Base-by-base conservation (phyloP, 2,888 invertebrate species). In the Serrognathus titanus region DNA sequence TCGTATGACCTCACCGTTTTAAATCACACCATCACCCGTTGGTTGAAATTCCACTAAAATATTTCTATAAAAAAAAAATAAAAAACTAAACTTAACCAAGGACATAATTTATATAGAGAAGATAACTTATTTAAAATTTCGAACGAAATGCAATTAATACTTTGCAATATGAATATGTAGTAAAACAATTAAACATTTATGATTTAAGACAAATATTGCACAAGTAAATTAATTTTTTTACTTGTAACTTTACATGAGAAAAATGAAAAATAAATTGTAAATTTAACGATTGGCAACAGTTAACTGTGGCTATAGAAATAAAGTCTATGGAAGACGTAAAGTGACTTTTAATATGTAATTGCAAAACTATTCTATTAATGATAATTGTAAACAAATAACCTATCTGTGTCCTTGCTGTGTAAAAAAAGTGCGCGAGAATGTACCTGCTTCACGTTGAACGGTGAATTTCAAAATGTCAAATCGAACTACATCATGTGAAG, bases 401-500 rank as follows among this genome's bases (percentile, higher is more conserved):
- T 49, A 38, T 11, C 3, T 38, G 35, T 39, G 39, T 11, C 38
- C 11, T 35, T 31, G 35, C 37, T 38, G 24, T 31, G 24, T 31
- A 31, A 7, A 31, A 31, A 31, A 31, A 31, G 24, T 31, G 24
- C 24, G 24, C 24, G 24, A 31, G 24, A 31, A 31, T 31, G 24
- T 31, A 31, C 24, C 24, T 31, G 24, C 24, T 31, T 31, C 24
- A 31, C 5, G 24, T 31, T 31, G 24, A 5, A 31, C 24, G 24
- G 24, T 31, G 24, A 31, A 31, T 31, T 31, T 31, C 24, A 31
- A 58, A 58, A 58, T 54, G 58, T 58, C 58, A 58, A 53, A 47
- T 41, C 37, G 51, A 31, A 31, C 24, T 31, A 6, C 40, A 40
- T 36, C 40, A 38, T 40, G 50, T n/a, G 50, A 36, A 48, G 50